Base-by-base conservation (phyloP, 1,140 invertebrate genomes). In the Drosophila novamexicana region DNA sequence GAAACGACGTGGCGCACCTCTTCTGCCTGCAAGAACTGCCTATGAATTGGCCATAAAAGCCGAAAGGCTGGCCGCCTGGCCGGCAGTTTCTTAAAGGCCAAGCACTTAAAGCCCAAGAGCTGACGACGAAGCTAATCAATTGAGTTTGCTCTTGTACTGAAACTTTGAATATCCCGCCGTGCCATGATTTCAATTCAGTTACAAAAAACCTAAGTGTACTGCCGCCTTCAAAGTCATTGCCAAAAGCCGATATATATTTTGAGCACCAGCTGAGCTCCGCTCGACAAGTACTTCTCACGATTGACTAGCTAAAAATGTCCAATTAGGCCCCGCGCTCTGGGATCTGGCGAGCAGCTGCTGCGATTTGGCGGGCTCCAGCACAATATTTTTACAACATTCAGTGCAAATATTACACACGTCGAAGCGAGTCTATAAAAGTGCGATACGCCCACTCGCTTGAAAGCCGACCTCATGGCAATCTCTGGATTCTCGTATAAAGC, bases 1-100 rank as follows among this genome's bases (percentile, higher is more conserved):
- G 47, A 63, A 40, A 49, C 47, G 45, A 61, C 3, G 32, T 10
- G 44, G 59, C 12, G 16, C 37, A n/a, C 34, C 45, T 18, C 52
- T 45, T 45, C 16, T 39, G 29, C 66, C 45, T 70, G 50, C 57
- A 32, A 40, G 58, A 70, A 63, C 57, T 75, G 72, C 57, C 58
- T 70, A 75, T 57, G 52, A 75, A 63, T 49, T 69, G 66, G 37
- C 16, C 72, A 63, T 62, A 75, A 70, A 75, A 45, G 22, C 32
- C 16, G 9, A 39, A 52, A 69, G 22, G 14, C 53, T 37, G 64
- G 2, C 22, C 3, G 22, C 3, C 22, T 37, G 64, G 2, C n/a
- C 18, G 6, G n/a, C 49, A 58, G 34, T 63, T 64, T 34, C 61
- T 66, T 66, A 44, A 56, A 57, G 53, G 4, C 9, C 49, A 18